A percentile compares a stretch with the other conserved stretches of the same genome.
These are phyloP conservation scores for Dynastes tityus DNA, from an alignment of 2,888 invertebrate species.

Conservation along the genomic window DNA sequence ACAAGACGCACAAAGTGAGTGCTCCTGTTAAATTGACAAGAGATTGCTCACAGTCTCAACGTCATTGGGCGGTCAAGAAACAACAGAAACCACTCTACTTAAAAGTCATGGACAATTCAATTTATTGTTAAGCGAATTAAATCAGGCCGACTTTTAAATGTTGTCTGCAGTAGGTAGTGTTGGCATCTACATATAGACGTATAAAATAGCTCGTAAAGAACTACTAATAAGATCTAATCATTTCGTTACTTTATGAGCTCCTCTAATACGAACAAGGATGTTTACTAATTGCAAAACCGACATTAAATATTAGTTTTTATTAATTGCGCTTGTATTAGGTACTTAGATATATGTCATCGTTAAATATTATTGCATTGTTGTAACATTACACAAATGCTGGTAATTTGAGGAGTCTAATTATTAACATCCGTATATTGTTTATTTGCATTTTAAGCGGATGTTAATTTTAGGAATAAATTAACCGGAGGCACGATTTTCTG, in stretches of 20 bases:
- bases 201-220: background rate
- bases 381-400: background rate
- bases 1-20: constrained; percentile 2
- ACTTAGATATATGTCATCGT: background rate
- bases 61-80: constrained; percentile 35
- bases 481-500: constrained; percentile 2
- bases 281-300: background rate
- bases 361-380: constrained; percentile 1
- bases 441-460: background rate
- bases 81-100: constrained; percentile 41
- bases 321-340: background rate
- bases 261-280: background rate
- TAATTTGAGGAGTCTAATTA: background rate
- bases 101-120: constrained; percentile 41
- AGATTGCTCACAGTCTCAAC: constrained; percentile 25
- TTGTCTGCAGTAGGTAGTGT: background rate
- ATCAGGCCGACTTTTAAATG: constrained; percentile 17
- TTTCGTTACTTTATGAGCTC: background rate
- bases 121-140: constrained; percentile 36
- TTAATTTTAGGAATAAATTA: background rate
- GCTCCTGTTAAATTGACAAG: constrained; percentile 29
- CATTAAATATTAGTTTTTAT: background rate
- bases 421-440: constrained; percentile 20
- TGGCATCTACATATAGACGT: background rate
- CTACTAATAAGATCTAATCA: background rate